Conservation (phyloP, 2,888 invertebrate genomes). For the Eristalinus sepulchralis region DNA sequence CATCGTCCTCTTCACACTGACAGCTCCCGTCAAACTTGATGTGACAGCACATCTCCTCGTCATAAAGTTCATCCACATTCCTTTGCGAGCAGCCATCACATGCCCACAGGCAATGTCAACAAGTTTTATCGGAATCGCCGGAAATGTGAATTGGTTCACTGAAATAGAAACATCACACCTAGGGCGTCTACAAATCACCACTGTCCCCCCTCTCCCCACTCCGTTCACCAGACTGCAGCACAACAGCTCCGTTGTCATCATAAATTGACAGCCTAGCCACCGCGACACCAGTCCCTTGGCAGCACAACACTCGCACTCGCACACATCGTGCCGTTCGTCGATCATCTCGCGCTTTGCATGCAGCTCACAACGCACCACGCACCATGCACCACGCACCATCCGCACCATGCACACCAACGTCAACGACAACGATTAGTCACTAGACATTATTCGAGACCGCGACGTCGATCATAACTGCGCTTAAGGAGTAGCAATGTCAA, state of each 20-base stretch:
- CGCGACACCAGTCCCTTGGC: conserved; percentile 25
- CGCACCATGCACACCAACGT: conserved; percentile 15
- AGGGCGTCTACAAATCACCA: conserved; percentile 37
- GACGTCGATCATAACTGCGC: conserved; percentile 48
- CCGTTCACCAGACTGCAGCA: background rate
- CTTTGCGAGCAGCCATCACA: background rate
- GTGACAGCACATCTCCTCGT: background rate
- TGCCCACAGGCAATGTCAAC: background rate
- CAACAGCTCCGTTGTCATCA: background rate
- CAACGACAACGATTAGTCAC: conserved; percentile 45
- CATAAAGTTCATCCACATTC: conserved; percentile 2
- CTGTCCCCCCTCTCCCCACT: background rate
- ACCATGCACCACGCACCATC: conserved; percentile 35
- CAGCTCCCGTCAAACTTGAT: background rate
- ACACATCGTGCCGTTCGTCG: background rate
- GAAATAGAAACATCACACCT: conserved; percentile 32
- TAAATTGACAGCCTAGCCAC: conserved; percentile 32
- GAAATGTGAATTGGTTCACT: conserved; percentile 33
- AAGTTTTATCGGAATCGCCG: conserved; percentile 19
- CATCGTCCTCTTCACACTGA: background rate
- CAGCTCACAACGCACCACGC: conserved; percentile 17
- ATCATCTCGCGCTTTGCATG: conserved; percentile 25
- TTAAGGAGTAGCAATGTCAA: conserved; percentile 54
- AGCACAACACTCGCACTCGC: background rate
- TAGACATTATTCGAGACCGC: conserved; percentile 11